Conservation (phyloP, 2,888 invertebrate genomes). For the Tanypteryx hageni region DNA sequence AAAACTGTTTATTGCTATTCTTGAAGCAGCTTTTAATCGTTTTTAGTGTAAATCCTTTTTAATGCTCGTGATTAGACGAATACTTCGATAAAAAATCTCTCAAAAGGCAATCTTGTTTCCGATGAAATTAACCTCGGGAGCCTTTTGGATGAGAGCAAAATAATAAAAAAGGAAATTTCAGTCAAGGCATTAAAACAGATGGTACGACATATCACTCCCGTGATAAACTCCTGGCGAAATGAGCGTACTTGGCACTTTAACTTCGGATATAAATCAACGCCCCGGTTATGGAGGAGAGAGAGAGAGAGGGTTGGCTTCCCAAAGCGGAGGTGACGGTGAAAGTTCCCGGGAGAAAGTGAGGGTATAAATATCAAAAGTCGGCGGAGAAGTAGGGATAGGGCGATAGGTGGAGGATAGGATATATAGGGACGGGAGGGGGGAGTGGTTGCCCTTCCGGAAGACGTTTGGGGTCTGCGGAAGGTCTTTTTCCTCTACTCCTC, state of each 20-base stretch:
- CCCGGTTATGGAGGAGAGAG: not conserved
- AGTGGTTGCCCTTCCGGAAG: not conserved
- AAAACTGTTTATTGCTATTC: too few relatives aligned
- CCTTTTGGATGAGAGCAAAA: not conserved
- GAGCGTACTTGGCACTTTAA: conserved; percentile 25
- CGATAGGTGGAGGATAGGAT: conserved; percentile 1
- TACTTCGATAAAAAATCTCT: too few relatives aligned
- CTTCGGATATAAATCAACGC: conserved; percentile 10
- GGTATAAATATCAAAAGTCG: not conserved
- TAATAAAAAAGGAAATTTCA: not conserved
- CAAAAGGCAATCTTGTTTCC: not conserved
- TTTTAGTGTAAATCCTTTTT: too few relatives aligned
- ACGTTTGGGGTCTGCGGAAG: not conserved
- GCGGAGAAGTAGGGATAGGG: not conserved
- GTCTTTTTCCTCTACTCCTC: not conserved
- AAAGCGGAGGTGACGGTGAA: conserved; percentile 1
- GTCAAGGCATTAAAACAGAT: conserved; percentile 1
- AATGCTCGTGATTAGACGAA: too few relatives aligned
- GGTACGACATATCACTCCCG: conserved; percentile 9
- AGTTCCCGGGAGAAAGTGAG: not conserved
- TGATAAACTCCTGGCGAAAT: conserved; percentile 7
- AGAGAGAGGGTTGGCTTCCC: not conserved
- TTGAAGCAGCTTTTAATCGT: too few relatives aligned
- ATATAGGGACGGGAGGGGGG: not conserved
- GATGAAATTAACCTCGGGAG: not conserved